These are phyloP conservation scores for Orthosia gothica DNA, from an alignment of 2,888 invertebrate genomes.

Conservation along the genomic window DNA sequence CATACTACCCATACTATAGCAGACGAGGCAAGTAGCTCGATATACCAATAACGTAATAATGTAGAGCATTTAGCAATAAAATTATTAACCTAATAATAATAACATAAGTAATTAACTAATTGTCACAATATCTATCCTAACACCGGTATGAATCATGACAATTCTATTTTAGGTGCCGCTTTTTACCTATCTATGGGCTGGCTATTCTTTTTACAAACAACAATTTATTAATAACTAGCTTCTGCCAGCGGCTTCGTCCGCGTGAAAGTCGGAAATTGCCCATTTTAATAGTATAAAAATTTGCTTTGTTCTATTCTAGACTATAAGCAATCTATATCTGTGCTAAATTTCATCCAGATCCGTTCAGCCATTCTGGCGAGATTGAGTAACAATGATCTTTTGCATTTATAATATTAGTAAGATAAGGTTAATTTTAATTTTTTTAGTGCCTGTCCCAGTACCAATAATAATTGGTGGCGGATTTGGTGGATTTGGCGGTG, in stretches of 20 bases:
- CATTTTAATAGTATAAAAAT: too few relatives aligned
- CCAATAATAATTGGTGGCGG: conserved; percentile 72
- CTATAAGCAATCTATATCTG: too few relatives aligned
- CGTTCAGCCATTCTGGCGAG: too few relatives aligned
- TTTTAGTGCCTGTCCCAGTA: conserved; percentile 60
- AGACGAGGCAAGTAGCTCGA: conserved; percentile 53
- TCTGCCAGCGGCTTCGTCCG: too few relatives aligned
- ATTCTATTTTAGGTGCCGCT: neutral
- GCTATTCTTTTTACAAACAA: too few relatives aligned
- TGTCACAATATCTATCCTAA: neutral
- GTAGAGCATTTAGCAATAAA: neutral
- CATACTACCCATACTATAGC: conserved; percentile 53
- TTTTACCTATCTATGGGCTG: neutral
- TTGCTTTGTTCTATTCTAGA: too few relatives aligned
- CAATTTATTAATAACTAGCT: too few relatives aligned
- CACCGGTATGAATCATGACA: neutral
- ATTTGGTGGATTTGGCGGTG: conserved; percentile 67
- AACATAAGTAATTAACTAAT: neutral
- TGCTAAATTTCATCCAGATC: too few relatives aligned
- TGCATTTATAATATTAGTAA: too few relatives aligned
- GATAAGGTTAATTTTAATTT: neutral
- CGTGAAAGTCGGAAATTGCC: too few relatives aligned
- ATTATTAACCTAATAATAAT: neutral
- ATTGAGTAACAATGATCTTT: too few relatives aligned
- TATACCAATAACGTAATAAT: neutral